Percentiles rank a stretch among this genome's conserved stretches.
Conservation (phyloP, 2,888 invertebrate species). For the Epistrophe grossulariae region DNA sequence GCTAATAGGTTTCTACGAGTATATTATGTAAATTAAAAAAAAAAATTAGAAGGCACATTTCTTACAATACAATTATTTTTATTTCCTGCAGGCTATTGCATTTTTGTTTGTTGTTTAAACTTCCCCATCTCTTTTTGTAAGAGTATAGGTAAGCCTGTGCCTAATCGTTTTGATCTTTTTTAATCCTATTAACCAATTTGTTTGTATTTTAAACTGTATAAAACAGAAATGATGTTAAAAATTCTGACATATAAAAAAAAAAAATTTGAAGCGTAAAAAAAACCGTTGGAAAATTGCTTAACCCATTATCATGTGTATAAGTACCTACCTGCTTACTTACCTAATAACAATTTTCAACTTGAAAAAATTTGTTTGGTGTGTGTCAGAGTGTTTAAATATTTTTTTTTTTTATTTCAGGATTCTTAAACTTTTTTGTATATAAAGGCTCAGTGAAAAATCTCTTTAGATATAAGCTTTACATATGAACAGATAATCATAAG, state of each 20-base stretch:
- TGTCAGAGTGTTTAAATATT: background rate
- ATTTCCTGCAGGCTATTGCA: background rate
- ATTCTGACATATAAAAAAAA: background rate
- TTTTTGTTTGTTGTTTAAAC: background rate
- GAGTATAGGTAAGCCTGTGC: background rate
- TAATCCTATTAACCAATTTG: background rate
- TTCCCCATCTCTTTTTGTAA: background rate
- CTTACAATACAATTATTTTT: background rate
- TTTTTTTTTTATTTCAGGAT: background rate
- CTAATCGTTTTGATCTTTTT: slow-evolving; percentile 1
- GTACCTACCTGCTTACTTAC: no score
- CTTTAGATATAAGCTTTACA: background rate
- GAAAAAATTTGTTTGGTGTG: slow-evolving; percentile 33
- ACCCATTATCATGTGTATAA: slow-evolving; percentile 57
- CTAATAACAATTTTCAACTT: slow-evolving; percentile 62
- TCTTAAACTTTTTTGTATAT: background rate
- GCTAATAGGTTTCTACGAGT: no score
- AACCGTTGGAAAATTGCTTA: slow-evolving; percentile 57
- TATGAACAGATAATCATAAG: slow-evolving; percentile 2
- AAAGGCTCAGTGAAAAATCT: background rate
- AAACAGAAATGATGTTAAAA: background rate
- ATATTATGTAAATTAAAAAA: background rate
- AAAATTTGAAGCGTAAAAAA: slow-evolving; percentile 18
- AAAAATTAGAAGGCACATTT: background rate
- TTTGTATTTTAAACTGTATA: background rate